Conservation (phyloP, 2,797 vertebrate genomes). For the Cyclopterus lumpus region DNA sequence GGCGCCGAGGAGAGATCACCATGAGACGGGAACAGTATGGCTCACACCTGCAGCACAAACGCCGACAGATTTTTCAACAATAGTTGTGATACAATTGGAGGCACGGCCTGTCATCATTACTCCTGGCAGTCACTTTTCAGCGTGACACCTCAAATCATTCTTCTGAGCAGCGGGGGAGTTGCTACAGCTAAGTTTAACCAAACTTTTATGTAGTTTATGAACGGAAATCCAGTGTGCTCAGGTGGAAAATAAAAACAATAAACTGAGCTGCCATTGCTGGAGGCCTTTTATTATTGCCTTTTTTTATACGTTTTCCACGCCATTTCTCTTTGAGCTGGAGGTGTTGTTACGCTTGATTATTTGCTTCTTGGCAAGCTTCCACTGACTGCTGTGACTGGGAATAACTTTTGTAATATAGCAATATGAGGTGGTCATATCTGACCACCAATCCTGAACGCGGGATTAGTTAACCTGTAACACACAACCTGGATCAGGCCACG, state of each 20-base stretch:
- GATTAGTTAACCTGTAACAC: slow-evolving; percentile 27
- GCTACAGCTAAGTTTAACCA: not conserved
- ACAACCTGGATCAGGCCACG: slow-evolving; percentile 15
- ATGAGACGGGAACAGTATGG: slow-evolving; percentile 2
- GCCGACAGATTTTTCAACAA: slow-evolving; percentile 21
- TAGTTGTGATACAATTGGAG: slow-evolving; percentile 14
- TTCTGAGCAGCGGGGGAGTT: slow-evolving; percentile 8
- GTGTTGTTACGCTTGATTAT: not conserved
- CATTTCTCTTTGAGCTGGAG: slow-evolving; percentile 15
- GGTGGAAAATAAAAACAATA: slow-evolving; percentile 18
- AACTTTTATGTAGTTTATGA: slow-evolving; percentile 5
- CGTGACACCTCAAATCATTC: not conserved
- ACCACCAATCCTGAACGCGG: not conserved
- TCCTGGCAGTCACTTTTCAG: slow-evolving; percentile 15
- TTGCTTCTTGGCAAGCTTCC: slow-evolving; percentile 1
- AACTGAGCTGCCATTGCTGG: slow-evolving; percentile 18
- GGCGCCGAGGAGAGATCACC: slow-evolving; percentile 20
- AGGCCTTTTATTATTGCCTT: slow-evolving; percentile 14
- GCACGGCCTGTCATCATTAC: slow-evolving; percentile 12
- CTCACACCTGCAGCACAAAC: slow-evolving; percentile 36
- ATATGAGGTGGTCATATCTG: slow-evolving; percentile 17
- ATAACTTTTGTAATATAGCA: not conserved
- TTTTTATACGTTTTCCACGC: slow-evolving; percentile 1
- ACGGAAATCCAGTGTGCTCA: not conserved
- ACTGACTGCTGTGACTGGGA: not conserved